Base-by-base conservation (phyloP, 2,888 invertebrate species). In the Cheilosia variabilis region DNA sequence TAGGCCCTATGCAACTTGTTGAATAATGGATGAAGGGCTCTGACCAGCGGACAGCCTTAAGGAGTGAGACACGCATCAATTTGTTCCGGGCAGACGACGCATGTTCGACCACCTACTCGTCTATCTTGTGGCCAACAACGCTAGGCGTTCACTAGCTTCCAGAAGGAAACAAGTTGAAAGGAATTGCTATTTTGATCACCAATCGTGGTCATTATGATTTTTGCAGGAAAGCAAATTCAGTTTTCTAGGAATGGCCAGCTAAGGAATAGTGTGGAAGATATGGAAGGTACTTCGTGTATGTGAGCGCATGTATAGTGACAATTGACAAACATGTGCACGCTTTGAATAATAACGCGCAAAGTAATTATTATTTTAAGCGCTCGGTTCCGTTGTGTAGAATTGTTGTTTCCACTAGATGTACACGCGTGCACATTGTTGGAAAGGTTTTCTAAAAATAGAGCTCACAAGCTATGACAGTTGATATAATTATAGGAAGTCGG, bases 351-450 rank as follows among this genome's bases (percentile, higher is more conserved):
- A 83, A 83, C 58, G 6, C 45, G 75, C 41, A 50, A 45, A 65
- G 66, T 77, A 83, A 83, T 83, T 83, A 83, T 72, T 83, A 83
- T 83, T 83, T 72, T 68, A 60, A 72, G 57, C 77, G 72, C 24
- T 68, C 37, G 62, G 77, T 77, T 82, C 82, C 77, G 72, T 82
- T 82, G 62, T 77, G 72, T 43, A 66, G 66, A 66, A 53, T 57
- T 43, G 58, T 37, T 65, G 63, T 65, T 19, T 17, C n/a, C 45
- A 63, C 58, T 13, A 37, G 37, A 58, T 19, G 65, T 58, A 81
- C 31, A 9, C 31, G 2, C 68, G 76, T 77, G 71, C 31, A 41
- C 27, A 41, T 37, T 66, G 50, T 53, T 72, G 10, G 24, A 45
- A 71, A 65, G 57, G 34, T 50, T 34, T 24, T 60, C 66, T 80